Evolutionary conservation across 2,113 vertebrate genomes (phyloP), one percentile per base, ranked within the genome.

Genomic region (Mus spicilegus): DNA sequence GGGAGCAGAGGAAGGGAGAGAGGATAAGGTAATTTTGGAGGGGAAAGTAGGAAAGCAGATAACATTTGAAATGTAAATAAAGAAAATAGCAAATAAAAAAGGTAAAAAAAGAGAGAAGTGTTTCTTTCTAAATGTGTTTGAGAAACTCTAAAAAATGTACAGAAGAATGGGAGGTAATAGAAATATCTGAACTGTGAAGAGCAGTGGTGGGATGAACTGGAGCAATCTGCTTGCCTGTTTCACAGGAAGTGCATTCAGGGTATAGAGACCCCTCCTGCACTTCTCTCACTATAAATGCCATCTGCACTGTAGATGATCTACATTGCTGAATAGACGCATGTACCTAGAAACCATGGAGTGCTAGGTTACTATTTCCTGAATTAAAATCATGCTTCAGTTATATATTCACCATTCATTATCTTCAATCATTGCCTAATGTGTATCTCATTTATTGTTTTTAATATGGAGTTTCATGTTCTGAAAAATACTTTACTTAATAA

Each of bases 361-460:
- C 14, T 51, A 33, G 46, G 6, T 13, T 67, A 51, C 72, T 58
- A 30, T 13, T 84, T 8, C 10, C 14, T 33, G 12, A 4, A 61
- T 30, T 72, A 92, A 93, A 77, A 82, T 30, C 54, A 4, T 58
- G 56, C 89, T 70, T 93, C 12, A 70, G n/a, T 86, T 73, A 65
- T 10, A 8, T 73, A n/a, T 78, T 77, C 30, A 77, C 1, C 30
- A 61, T 72, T 67, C 19, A 90, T 73, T 73, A 16, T 70, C 42
- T 72, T 28, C 6, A 76, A 42, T 16, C 3, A 76, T 82, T 80
- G 36, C n/a, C n/a, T 92, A 14, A 75, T 89, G 14, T 54, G 72
- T 11, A 91, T 67, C 7, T 91, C 85, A 87, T 86, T 87, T 11
- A 84, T 76, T 61, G 75, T 65, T 95, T 89, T 69, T 95, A 81